Evolutionary conservation across 2,113 vertebrate species (phyloP).

Genomic region (Peromyscus maniculatus): DNA sequence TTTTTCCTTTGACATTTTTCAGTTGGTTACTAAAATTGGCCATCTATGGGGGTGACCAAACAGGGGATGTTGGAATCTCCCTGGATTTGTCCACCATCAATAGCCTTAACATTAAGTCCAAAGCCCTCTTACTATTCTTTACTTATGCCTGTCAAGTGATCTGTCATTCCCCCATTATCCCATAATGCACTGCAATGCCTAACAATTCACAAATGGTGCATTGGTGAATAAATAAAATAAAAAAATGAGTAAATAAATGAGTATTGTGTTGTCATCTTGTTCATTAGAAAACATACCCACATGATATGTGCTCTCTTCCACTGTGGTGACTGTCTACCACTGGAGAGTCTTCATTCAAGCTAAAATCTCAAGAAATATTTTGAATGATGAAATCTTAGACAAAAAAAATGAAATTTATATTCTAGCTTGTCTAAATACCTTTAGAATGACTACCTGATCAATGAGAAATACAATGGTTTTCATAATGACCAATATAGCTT

Average conservation of each 20-base stretch:
- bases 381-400: constrained; percentile 16
- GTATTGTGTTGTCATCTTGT: neutral
- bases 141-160: neutral
- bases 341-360: neutral
- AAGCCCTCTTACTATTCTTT: neutral
- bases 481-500: constrained; percentile 2
- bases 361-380: neutral
- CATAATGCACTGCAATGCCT: neutral
- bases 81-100: neutral
- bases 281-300: neutral
- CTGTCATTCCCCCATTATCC: neutral
- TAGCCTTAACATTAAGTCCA: neutral
- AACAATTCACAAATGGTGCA: neutral
- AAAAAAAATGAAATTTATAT: neutral
- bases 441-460: neutral
- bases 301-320: neutral
- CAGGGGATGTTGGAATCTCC: neutral
- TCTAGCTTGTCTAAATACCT: neutral
- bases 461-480: neutral
- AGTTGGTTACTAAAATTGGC: constrained; percentile 4
- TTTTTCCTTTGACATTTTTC: constrained; percentile 37
- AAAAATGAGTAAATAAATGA: constrained; percentile 9
- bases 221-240: constrained; percentile 7
- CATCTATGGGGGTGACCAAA: neutral
- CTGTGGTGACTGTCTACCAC: neutral